Base-by-base conservation (phyloP, 2,888 invertebrate genomes). In the Sycophila texana region DNA sequence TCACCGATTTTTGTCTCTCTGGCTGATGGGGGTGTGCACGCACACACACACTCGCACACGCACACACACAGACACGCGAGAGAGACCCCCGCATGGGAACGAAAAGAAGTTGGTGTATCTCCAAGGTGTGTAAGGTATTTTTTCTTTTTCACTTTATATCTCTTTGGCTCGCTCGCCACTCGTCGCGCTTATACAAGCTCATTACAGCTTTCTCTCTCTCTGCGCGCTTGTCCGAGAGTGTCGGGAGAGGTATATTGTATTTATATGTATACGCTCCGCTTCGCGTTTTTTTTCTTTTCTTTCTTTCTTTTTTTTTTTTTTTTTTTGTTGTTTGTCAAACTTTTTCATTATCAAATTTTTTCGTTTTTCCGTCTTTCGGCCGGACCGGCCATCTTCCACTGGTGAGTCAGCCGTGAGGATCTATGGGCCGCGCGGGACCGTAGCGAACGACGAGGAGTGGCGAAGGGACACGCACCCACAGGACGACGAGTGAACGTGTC, bases 81-180 rank as follows among this genome's bases (percentile, higher is more conserved):
- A 66, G 60, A 63, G 58, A 66, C 5, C 74, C 65, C 49, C 30
- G 49, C 65, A 76, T 7, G 47, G 57, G 74, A 68, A 68, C 49
- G 58, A 61, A 67, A 49, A 16, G 39, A 74, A 67, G 49, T 53
- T 39, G 39, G 39, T 39, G 14, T 39, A 2, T 55, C 22, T 18
- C 26, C 51, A 3, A 57, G 39, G 20, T 39, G 71, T 67, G 71
- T 74, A 63, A 63, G 14, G 26, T 26, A 61, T 61, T 67, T n/a
- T 71, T 53, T 67, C 30, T 61, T 67, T n/a, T 71, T 53, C 61
- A 71, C 74, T 10, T 39, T 47, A 63, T 70, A 75, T 80, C 77
- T 75, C 61, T 81, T 72, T 74, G 66, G 67, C 73, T 68, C 18
- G 18, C 55, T 70, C 22, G 67, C 76, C 76, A 71, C 77, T 68